Base-by-base conservation (phyloP, 2,113 vertebrate genomes). In the Perca flavescens region DNA sequence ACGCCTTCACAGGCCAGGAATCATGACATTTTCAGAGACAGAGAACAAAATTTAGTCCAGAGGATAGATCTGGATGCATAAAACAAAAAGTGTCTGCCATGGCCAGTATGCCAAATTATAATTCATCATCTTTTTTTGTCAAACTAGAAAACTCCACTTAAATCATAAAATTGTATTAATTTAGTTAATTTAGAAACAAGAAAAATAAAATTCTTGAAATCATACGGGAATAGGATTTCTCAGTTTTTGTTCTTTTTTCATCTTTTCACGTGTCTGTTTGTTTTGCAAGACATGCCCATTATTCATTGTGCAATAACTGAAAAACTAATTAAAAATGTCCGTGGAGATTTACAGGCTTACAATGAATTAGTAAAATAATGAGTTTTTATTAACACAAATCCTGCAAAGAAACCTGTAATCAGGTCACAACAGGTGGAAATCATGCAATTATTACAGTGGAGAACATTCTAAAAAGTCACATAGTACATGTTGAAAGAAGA, bases 11-110 rank as follows among this genome's bases (percentile, higher is more conserved):
- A 58, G 60, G 53, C 31, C 57, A 63, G 19, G n/a, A 75, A 22
- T 67, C 52, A 46, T 60, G 56, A 73, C 74, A 79, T 71, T 84
- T 58, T 50, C 61, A 60, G 25, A 54, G 52, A 70, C 7, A 13
- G 65, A 66, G 52, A 79, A 68, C 69, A 74, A 73, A 68, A 73
- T 52, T 34, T 28, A 31, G 36, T 7, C 12, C 2, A 5, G 52
- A 22, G 31, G 52, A 70, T 4, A 2, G 63, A 68, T 69, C 22
- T 21, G 71, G 6, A 43, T 16, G 25, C 16, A 34, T 15, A 8
- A 61, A 79, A n/a, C 4, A 40, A 5, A 34, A 28, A 36, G 43
- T 19, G 25, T 63, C 52, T 14, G 61, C 16, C 22, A 31, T 1
- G 0, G 5, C 22, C 22, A 17, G n/a, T 1, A 6, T 10, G 3